Evolutionary conservation across 2,888 invertebrate species (phyloP), one percentile per base, ranked within the genome.

Genomic region (Theretra japonica): DNA sequence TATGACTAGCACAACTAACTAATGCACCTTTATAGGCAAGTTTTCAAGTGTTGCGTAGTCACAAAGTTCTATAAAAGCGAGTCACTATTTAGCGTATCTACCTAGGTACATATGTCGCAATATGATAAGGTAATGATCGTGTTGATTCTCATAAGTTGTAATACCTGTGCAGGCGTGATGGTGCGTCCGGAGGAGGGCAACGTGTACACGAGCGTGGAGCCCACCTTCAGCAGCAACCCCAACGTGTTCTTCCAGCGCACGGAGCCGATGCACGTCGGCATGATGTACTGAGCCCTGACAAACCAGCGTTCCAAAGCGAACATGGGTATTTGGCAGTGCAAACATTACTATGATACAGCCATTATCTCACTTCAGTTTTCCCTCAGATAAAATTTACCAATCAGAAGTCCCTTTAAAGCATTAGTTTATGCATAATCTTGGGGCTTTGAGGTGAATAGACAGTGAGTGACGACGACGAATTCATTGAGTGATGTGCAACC

Each of bases 171-270:
- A 96, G 97, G 97, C 90, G 95, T 97, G 92, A 96, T 97, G 91
- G 93, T 97, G 90, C 96, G 97, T 85, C 96, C 97, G 80, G 97
- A 97, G 88, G 98, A 97, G 89, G 96, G 96, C 83, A 97, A 96
- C 94, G 96, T 97, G 85, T 98, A 98, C 94, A 97, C 98, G 84
- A 97, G 97, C 80, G 94, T 97, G 88, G 97, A 97, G 91, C 97
- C 97, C 82, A 97, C 97, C 81, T 95, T 98, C 90, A 98, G 98
- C 91, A 97, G 97, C 91, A 98, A 98, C 95, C 98, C 98, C 79
- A 98, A 98, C 94, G 98, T 98, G 78, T 98, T 97, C 92, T 98
- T 98, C 93, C 98, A 98, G 92, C 96, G 98, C 84, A 96, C 96
- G 82, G 95, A 94, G 82, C 97, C 96, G 76, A 96, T 98, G 83